A percentile compares a stretch with the other conserved stretches of the same genome.
Conservation (phyloP, 2,113 vertebrate species). For the Chauna torquata region DNA sequence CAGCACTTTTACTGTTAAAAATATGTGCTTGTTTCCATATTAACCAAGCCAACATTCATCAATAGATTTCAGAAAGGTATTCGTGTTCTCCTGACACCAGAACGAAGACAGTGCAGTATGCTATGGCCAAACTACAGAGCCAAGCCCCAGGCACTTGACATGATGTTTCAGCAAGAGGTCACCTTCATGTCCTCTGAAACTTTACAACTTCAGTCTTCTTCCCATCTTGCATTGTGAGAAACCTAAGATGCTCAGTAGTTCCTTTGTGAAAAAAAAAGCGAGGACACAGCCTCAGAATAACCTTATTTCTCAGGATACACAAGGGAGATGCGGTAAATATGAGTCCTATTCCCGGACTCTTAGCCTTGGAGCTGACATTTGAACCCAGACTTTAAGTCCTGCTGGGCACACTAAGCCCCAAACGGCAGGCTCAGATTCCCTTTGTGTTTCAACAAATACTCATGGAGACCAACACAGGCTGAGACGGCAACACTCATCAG, state of each 20-base stretch:
- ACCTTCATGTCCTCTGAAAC: background rate
- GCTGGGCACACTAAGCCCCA: background rate
- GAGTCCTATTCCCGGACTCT: background rate
- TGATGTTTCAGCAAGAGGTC: background rate
- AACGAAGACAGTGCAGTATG: background rate
- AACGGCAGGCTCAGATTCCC: background rate
- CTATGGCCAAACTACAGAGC: background rate
- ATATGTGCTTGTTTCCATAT: background rate
- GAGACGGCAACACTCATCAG: rapidly evolving
- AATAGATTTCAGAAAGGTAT: background rate
- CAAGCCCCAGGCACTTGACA: background rate
- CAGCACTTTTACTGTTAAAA: background rate
- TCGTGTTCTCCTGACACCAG: background rate
- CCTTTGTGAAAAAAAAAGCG: background rate
- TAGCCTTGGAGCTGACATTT: background rate
- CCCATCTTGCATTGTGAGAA: background rate
- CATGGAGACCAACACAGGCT: rapidly evolving
- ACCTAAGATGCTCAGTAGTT: background rate
- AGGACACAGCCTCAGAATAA: background rate
- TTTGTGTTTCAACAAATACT: background rate
- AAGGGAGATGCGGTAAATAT: background rate
- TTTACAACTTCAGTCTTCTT: background rate
- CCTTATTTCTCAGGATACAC: background rate
- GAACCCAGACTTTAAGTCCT: background rate
- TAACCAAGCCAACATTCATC: background rate